A percentile compares a stretch with the other conserved stretches of the same genome.
These are phyloP conservation scores for Cettia cetti DNA, from an alignment of 2,113 vertebrate species.

Conservation along the genomic window DNA sequence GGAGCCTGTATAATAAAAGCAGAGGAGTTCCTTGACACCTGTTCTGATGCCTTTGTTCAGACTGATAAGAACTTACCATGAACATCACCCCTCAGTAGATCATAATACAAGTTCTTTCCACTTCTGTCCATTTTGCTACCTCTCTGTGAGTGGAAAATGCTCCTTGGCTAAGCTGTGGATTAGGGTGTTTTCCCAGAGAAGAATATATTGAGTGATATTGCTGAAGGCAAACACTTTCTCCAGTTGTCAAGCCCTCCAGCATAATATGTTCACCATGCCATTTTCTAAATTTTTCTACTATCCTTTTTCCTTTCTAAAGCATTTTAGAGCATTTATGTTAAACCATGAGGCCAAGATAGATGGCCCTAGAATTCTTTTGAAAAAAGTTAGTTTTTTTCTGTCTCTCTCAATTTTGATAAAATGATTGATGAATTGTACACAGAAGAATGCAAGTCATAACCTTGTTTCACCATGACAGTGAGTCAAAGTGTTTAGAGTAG, in stretches of 20 bases:
- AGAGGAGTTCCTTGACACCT: rapidly evolving
- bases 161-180: background rate
- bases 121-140: background rate
- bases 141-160: background rate
- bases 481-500: no score
- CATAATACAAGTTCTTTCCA: background rate
- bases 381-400: background rate
- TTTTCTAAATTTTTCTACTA: background rate
- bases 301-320: background rate
- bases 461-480: background rate
- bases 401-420: background rate
- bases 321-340: background rate
- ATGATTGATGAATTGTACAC: background rate
- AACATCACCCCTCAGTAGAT: background rate
- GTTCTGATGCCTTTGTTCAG: background rate
- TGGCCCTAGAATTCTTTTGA: background rate
- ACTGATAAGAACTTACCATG: background rate
- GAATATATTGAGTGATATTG: background rate
- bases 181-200: background rate
- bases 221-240: background rate
- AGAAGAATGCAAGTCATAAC: background rate
- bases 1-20: background rate
- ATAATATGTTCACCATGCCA: background rate
- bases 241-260: background rate
- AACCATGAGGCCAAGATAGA: background rate